These are phyloP conservation scores for Loxodonta africana DNA, from an alignment of 2,113 vertebrate species.

Conservation along the genomic window DNA sequence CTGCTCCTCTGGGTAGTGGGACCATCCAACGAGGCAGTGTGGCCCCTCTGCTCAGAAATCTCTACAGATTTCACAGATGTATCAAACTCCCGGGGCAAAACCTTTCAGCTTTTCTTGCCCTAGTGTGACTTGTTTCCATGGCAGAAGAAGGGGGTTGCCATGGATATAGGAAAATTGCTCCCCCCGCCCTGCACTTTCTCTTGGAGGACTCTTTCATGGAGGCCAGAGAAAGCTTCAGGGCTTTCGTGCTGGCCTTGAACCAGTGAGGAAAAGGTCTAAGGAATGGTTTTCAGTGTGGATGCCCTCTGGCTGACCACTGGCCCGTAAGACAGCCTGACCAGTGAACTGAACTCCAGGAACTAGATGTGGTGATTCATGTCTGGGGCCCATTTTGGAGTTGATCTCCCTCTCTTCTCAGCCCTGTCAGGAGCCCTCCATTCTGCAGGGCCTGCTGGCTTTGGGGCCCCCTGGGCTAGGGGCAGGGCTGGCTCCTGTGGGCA, in stretches of 20 bases:
- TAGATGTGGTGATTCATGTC: not conserved
- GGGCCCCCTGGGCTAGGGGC: too few species aligned
- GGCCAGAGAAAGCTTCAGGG: not conserved
- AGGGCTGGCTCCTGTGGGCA: not conserved
- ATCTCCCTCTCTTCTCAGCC: too few species aligned
- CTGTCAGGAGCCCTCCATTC: not conserved
- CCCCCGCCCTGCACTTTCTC: not conserved
- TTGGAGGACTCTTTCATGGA: not conserved
- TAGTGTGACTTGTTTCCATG: not conserved
- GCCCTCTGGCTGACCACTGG: not conserved
- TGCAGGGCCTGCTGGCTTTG: not conserved
- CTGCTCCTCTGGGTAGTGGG: too few species aligned
- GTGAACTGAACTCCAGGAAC: not conserved
- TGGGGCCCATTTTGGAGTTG: too few species aligned
- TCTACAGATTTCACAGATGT: not conserved
- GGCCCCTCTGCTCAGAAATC: not conserved
- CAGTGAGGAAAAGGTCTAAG: not conserved
- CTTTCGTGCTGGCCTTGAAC: not conserved
- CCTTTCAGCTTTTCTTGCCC: slow-evolving; percentile 3
- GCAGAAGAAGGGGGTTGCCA: not conserved
- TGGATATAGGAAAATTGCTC: not conserved
- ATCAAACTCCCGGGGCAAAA: not conserved
- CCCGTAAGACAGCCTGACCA: not conserved
- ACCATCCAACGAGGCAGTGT: not conserved
- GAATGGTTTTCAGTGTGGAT: not conserved